Evolutionary conservation across 2,888 invertebrate species (phyloP), one percentile per base, ranked within the genome.

Genomic region (Melieria crassipennis): DNA sequence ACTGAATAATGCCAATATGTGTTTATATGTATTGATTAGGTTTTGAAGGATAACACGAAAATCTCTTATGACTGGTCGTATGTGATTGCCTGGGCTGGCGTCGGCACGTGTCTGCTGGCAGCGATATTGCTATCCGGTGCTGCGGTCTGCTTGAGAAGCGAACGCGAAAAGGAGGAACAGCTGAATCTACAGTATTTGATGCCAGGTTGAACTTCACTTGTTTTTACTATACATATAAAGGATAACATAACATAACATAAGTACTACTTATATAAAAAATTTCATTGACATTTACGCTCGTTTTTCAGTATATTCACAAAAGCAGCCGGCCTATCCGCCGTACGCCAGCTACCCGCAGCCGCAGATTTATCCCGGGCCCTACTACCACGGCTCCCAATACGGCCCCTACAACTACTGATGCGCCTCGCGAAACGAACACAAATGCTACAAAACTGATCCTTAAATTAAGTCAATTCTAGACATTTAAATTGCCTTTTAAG

Each of bases 111-210:
- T 84, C 91, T 97, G 86, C 89, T 97, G 87, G 93, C 96, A 83
- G 95, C 96, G 89, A 93, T 97, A 87, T 91, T 97, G 88, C 93
- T 97, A 88, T 94, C 95, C 84, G 95, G 95, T 87, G 95, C 96
- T 84, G 96, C 97, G 86, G 94, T 96, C 89, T 97, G 97, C 89
- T 92, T 97, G 88, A 92, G 95, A 87, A 95, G 94, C 88, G 97
- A 97, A 89, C 91, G 95, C 86, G 96, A 96, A 89, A 92, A 94
- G 87, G 97, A 97, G 88, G 96, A 97, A 89, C 95, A 96, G 88
- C 92, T 96, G 90, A 97, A 97, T 90, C 94, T 97, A 93, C 97
- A 97, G 91, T 97, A 97, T 89, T 91, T 97, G 89, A 96, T 96
- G 96, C 96, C 96, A 89, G 96, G 96, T 96, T 92, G 46, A 60